A percentile compares a stretch with the other conserved stretches of the same genome.
Evolutionary conservation across 2,888 invertebrate genomes (phyloP).

Genomic region (Tachina lurida): DNA sequence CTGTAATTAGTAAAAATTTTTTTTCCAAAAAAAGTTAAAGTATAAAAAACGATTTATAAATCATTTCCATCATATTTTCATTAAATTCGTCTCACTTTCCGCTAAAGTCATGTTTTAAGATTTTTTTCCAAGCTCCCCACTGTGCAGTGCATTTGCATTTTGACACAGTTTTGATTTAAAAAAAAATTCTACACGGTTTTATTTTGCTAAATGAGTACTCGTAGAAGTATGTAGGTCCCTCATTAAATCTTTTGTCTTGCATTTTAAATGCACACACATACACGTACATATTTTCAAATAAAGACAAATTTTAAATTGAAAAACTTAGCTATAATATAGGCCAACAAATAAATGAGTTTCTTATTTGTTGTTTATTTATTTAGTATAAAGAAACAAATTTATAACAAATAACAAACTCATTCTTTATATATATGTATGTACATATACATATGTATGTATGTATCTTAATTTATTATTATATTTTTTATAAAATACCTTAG

Average conservation of each 20-base stretch:
- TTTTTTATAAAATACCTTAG: neutral
- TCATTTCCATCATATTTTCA: too few species aligned
- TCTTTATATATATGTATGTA: neutral
- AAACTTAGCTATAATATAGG: conserved; percentile 35
- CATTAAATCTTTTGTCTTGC: conserved; percentile 44
- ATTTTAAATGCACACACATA: neutral
- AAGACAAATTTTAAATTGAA: conserved; percentile 14
- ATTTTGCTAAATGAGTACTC: conserved; percentile 8
- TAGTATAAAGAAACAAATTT: neutral
- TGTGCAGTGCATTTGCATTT: conserved; percentile 61
- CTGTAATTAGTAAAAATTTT: too few species aligned
- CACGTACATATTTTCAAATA: neutral
- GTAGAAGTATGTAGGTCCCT: conserved; percentile 1
- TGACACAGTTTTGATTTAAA: conserved; percentile 56
- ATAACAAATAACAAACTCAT: conserved; percentile 7
- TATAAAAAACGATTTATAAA: too few species aligned
- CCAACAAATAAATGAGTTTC: conserved; percentile 45
- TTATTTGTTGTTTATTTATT: conserved; percentile 12
- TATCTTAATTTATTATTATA: neutral
- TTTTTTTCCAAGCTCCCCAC: neutral
- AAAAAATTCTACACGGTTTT: conserved; percentile 11
- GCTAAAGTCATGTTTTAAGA: too few species aligned
- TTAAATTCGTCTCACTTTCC: too few species aligned
- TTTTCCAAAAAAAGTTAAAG: too few species aligned
- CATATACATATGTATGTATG: too few species aligned